Conservation (phyloP, 1,140 invertebrate genomes). For the Dermatophagoides farinae region DNA sequence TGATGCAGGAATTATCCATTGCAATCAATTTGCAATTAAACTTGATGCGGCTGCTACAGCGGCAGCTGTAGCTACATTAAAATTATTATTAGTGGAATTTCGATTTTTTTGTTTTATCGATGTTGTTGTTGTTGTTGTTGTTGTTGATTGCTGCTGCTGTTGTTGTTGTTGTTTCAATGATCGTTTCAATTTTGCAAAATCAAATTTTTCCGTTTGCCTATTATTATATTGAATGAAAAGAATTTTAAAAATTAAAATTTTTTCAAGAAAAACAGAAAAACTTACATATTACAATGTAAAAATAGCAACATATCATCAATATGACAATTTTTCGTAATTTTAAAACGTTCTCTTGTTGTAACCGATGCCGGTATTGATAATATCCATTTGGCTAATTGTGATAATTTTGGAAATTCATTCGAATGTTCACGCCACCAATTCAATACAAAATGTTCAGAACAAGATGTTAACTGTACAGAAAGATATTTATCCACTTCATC, state of each 20-base stretch:
- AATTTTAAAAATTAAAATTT: neutral
- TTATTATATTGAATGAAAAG: neutral
- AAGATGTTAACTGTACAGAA: slow-evolving; percentile 10
- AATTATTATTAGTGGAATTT: too few relatives aligned
- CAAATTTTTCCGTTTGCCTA: slow-evolving; percentile 1
- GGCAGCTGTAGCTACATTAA: too few relatives aligned
- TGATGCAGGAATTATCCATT: too few relatives aligned
- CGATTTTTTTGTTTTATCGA: neutral
- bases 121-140: neutral
- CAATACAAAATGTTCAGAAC: slow-evolving; percentile 13
- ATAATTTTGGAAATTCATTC: slow-evolving; percentile 14
- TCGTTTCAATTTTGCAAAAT: neutral
- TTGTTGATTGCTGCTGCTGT: neutral
- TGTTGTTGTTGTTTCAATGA: neutral
- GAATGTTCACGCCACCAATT: slow-evolving; percentile 16
- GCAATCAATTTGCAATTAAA: too few relatives aligned
- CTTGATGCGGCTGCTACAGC: too few relatives aligned
- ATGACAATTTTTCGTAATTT: neutral
- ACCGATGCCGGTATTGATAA: slow-evolving; percentile 15
- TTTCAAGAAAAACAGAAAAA: neutral
- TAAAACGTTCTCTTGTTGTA: slow-evolving; percentile 10
- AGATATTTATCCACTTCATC: slow-evolving; percentile 15
- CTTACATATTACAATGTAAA: slow-evolving; percentile 15
- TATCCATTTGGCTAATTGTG: slow-evolving; percentile 14
- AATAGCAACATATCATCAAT: slow-evolving; percentile 12